A percentile compares a stretch with the other conserved stretches of the same genome.
phyloP scores from a whole-genome alignment of 2,888 invertebrate species.

The Caenorhabditis angaria region DNA sequence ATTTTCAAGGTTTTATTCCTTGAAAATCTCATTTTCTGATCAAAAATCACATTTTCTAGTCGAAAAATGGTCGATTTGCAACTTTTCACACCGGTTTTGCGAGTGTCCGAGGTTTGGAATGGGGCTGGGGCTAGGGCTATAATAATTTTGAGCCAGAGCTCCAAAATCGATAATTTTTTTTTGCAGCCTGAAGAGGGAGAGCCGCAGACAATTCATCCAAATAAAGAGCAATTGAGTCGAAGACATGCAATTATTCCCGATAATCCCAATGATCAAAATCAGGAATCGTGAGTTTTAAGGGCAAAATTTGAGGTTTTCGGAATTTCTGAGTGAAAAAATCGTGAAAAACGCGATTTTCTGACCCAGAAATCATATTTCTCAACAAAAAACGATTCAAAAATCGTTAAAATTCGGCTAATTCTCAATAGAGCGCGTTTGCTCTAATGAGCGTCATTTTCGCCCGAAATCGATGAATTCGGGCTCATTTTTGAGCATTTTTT shows the following conservation, averaged over 20 bases:
- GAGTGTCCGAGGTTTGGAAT: conserved; percentile 26
- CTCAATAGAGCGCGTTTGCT: too few species aligned
- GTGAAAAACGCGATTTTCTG: too few species aligned
- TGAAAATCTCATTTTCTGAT: too few species aligned
- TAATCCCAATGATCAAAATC: conserved; percentile 35
- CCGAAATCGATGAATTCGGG: too few species aligned
- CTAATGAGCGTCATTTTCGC: too few species aligned
- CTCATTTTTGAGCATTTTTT: too few species aligned
- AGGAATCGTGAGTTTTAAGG: conserved; percentile 18
- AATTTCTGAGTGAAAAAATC: not conserved
- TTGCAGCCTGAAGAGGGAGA: conserved; percentile 60
- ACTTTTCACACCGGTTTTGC: conserved; percentile 33
- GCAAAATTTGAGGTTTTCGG: too few species aligned
- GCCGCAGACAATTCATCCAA: conserved; percentile 66
- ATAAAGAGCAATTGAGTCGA: conserved; percentile 68
- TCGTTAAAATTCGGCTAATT: too few species aligned
- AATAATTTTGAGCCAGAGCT: not conserved
- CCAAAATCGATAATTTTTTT: not conserved
- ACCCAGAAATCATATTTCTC: too few species aligned
- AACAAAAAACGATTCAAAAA: too few species aligned
- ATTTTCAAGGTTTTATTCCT: too few species aligned
- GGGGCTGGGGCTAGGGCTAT: not conserved
- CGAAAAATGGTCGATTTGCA: conserved; percentile 49
- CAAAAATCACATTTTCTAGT: too few species aligned
- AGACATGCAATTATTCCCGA: conserved; percentile 68